A percentile compares a stretch with the other conserved stretches of the same genome.
These are phyloP conservation scores for Canis aureus DNA, from an alignment of 2,113 vertebrate genomes.

Conservation along the genomic window DNA sequence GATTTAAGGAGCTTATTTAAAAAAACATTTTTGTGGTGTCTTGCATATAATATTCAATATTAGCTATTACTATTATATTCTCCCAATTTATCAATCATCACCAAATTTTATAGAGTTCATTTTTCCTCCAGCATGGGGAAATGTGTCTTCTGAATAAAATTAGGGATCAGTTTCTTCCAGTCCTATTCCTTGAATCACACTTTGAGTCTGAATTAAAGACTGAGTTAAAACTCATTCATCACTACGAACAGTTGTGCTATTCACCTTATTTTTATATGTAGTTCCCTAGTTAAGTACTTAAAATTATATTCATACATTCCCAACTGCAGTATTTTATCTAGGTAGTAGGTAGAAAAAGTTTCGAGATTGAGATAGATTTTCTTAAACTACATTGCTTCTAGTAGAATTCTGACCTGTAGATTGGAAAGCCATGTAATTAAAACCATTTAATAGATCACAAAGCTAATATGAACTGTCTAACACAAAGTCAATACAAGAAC, in stretches of 20 bases:
- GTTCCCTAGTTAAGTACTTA: slow-evolving; percentile 34
- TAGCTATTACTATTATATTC: slow-evolving; percentile 31
- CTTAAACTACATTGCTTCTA: slow-evolving; percentile 21
- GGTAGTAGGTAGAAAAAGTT: slow-evolving; percentile 1
- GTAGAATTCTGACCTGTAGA: slow-evolving; percentile 30
- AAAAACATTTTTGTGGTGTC: background rate
- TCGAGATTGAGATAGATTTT: background rate
- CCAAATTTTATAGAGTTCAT: slow-evolving; percentile 55
- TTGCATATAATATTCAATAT: slow-evolving; percentile 3
- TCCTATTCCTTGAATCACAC: slow-evolving; percentile 5
- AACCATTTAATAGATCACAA: slow-evolving; percentile 56
- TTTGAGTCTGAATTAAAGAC: slow-evolving; percentile 50
- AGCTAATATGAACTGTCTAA: background rate
- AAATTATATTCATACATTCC: slow-evolving; percentile 40
- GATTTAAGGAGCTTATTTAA: slow-evolving; percentile 5
- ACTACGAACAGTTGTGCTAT: background rate
- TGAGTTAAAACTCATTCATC: slow-evolving; percentile 39
- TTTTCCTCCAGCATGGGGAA: slow-evolving; percentile 5
- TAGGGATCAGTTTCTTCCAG: slow-evolving; percentile 23
- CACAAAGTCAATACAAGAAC: slow-evolving; percentile 1
- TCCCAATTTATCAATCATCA: slow-evolving; percentile 11
- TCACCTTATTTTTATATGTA: slow-evolving; percentile 9
- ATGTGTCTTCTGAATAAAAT: slow-evolving; percentile 12
- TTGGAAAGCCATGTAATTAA: slow-evolving; percentile 38
- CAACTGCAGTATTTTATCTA: slow-evolving; percentile 33